Evolutionary conservation across 2,888 invertebrate genomes (phyloP).

Genomic region (Parnassius smintheus): DNA sequence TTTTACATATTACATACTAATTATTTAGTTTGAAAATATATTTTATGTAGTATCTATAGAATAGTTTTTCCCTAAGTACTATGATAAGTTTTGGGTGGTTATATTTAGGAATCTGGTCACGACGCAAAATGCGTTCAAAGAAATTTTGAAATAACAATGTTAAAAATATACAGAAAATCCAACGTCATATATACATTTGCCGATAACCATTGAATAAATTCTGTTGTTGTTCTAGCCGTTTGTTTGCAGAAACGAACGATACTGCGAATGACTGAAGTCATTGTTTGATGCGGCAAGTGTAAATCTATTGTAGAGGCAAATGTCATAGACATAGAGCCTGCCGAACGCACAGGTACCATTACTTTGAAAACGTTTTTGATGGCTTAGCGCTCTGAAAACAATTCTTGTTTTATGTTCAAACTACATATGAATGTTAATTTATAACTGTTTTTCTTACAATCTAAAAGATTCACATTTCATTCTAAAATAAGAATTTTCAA

Average conservation of each 20-base stretch:
- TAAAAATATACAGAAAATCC: neutral
- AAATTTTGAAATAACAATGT: no score
- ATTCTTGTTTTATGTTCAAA: slow-evolving; percentile 15
- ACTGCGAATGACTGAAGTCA: slow-evolving; percentile 44
- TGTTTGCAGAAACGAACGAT: slow-evolving; percentile 40
- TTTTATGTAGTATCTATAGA: no score
- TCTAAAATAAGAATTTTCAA: no score
- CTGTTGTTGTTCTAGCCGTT: slow-evolving; percentile 19
- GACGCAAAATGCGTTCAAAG: no score
- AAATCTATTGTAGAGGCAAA: slow-evolving; percentile 38
- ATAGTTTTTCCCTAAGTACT: no score
- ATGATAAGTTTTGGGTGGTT: no score
- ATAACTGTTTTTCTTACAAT: slow-evolving; percentile 4
- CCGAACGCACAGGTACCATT: slow-evolving; percentile 16
- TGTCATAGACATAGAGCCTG: slow-evolving; percentile 28
- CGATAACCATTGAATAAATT: slow-evolving; percentile 18
- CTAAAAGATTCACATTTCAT: no score
- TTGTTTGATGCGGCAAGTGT: slow-evolving; percentile 38
- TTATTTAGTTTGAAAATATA: no score
- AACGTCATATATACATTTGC: slow-evolving; percentile 10
- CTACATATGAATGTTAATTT: slow-evolving; percentile 13
- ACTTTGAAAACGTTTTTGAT: slow-evolving; percentile 8
- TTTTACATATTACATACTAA: no score
- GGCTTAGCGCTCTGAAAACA: slow-evolving; percentile 7
- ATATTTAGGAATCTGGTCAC: no score